Conservation (phyloP, 1,140 invertebrate species). For the Aphaenogaster ashmeadi region DNA sequence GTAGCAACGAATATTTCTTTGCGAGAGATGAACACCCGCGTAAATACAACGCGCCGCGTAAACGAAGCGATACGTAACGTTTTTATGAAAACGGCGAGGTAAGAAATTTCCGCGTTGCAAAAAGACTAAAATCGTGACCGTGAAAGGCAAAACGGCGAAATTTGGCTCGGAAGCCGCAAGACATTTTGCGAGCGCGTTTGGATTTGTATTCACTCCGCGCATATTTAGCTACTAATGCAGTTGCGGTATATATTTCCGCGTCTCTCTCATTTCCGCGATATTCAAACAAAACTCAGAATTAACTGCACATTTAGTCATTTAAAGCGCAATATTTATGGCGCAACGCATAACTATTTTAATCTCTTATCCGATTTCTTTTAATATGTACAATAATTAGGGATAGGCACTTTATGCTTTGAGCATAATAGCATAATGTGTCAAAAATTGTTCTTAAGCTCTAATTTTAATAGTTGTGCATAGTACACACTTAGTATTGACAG, state of each 20-base stretch:
- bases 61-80: slow-evolving; percentile 26
- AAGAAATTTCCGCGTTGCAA: slow-evolving; percentile 44
- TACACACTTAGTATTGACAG: too few species aligned
- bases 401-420: too few species aligned
- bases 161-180: neutral
- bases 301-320: slow-evolving; percentile 3
- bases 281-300: slow-evolving; percentile 11
- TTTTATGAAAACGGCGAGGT: slow-evolving; percentile 54
- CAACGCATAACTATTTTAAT: slow-evolving; percentile 19
- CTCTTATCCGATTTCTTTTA: neutral
- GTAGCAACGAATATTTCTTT: neutral
- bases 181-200: slow-evolving; percentile 14
- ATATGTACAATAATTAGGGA: too few species aligned
- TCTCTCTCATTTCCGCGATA: slow-evolving; percentile 8
- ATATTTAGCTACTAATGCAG: slow-evolving; percentile 21
- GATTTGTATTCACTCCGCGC: slow-evolving; percentile 26
- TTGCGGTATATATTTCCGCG: neutral
- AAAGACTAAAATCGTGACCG: slow-evolving; percentile 16
- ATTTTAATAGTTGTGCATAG: too few species aligned
- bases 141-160: slow-evolving; percentile 27
- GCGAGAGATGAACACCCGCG: slow-evolving; percentile 12
- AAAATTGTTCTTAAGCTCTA: too few species aligned
- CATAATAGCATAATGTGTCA: too few species aligned
- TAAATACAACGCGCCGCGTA: slow-evolving; percentile 13
- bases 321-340: slow-evolving; percentile 3